Base-by-base conservation (phyloP, 2,888 invertebrate species). In the Pimpla rufipes region DNA sequence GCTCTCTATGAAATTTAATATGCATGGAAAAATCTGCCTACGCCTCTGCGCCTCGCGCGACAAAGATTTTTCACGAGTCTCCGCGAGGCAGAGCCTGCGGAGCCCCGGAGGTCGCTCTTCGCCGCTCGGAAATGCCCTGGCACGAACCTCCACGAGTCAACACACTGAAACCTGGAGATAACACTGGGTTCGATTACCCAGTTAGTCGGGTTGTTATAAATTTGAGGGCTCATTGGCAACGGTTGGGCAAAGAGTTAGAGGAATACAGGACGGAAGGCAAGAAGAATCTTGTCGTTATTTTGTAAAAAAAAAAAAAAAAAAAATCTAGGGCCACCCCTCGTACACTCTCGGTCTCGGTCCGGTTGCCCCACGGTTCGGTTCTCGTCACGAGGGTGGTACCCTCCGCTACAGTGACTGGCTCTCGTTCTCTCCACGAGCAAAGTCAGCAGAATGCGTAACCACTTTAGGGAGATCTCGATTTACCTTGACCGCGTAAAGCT, bases 401-500 rank as follows among this genome's bases (percentile, higher is more conserved):
- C 50, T 18, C 18, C 10, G 45, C 57, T 57, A 35, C 0, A 55
- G 70, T 4, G 29, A 45, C 47, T 23, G 11, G 40, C 45, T 21
- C 40, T 6, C 16, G 66, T 16, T 75, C 50, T 16, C 10, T 37
- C 23, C 18, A 62, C 55, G 52, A 81, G 79, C 57, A 4, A 67
- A 66, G 64, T 50, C 74, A 62, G 68, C 50, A 52, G 62, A 68
- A 78, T 57, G 82, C 73, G 74, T 78, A 78, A 82, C 73, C 55
- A 74, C 82, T 78, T 74, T 68, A 70, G 68, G 78, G 73, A 52
- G 78, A 82, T 64, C 73, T 82, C 68, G 62, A 78, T 82, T 82
- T 78, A 78, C 82, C 78, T 82, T 82, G 82, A 78, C 82, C 82
- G 78, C 67, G 68, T 68, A 52, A 40, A 40, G 64, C 66, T 73